Evolutionary conservation across 2,888 invertebrate species (phyloP), one percentile per base, ranked within the genome.

Genomic region (Eilema sororculum): DNA sequence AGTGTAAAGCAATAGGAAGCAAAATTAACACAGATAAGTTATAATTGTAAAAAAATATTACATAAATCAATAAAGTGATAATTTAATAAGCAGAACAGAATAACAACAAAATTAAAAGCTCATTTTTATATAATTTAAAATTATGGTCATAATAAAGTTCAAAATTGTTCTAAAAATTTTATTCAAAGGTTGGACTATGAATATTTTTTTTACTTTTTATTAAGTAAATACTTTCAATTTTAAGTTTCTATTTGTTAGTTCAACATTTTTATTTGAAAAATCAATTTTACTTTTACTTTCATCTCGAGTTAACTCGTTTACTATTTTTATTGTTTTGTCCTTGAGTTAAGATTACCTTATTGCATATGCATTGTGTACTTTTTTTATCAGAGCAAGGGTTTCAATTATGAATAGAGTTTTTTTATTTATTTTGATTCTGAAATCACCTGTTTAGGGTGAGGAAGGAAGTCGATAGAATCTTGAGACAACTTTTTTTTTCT

Each of bases 381-480:
- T 85, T 88, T 87, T 88, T 87, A 63, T 71, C 16, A 67, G 71
- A 63, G 85, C 76, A 90, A 93, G 90, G 93, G 93, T 90, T 92
- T 91, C 87, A 87, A 88, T 90, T 79, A 86, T 90, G 87, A 89
- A 90, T 88, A 81, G 86, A 65, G 81, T 86, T 90, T 90, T n/a
- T 90, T 87, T 84, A 30, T 60, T 78, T 75, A 74, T 78, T 86
- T 84, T 81, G 81, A 78, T 81, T 83, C 76, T 65, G 63, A 83
- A 86, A 85, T 89, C 93, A 93, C 94, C 93, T 93, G 93, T 92
- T 86, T 81, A 83, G 90, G 90, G 86, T 79, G 74, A 91, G 94
- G 94, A 94, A 93, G 92, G 90, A 91, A 88, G 90, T 87, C 77
- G 91, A 90, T 89, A 78, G 78, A 82, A 83, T 81, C 76, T 86